Evolutionary conservation across 2,888 invertebrate species (phyloP), one percentile per base, ranked within the genome.

Genomic region (Drosophila kanekoi): DNA sequence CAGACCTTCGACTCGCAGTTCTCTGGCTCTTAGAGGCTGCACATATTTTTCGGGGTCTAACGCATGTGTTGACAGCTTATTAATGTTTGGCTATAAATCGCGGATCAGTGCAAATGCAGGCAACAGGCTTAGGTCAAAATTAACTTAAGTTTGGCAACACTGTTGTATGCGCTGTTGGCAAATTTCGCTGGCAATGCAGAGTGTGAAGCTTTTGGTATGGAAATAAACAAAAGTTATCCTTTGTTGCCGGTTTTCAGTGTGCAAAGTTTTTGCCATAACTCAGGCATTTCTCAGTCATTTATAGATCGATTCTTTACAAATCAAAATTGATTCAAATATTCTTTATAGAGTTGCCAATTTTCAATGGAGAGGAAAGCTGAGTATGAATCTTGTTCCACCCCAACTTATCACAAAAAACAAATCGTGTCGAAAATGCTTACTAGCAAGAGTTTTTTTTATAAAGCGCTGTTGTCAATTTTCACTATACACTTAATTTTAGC

Each of bases 11-110:
- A 47, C 28, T 57, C 40, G 33, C 23, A 5, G 20, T 61, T 43
- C 11, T 4, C 32, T 13, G 28, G 33, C 16, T 41, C 44, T 28
- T 16, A 6, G 32, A 20, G 47, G 8, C 18, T 57, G 28, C 8
- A 10, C 45, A 57, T 60, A 54, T 79, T 53, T 67, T 61, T 40
- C 6, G 28, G 64, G 64, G 65, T 80, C 89, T 88, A 90, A 90
- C 81, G 85, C 81, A 90, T 82, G 90, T 90, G 90, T 91, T 90
- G 90, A 90, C 90, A 90, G 90, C 89, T 88, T 90, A 90, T 90
- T 90, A 90, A 91, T 90, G 90, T 87, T 67, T 57, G 69, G 84
- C 81, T 77, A 91, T 91, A 90, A 89, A 90, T 91, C 75, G 66
- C 48, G 33, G 4, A 16, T 49, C 23, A 41, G 41, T 38, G 16